These are phyloP conservation scores for Proterorhinus semilunaris DNA, from an alignment of 2,113 vertebrate species.

Conservation along the genomic window DNA sequence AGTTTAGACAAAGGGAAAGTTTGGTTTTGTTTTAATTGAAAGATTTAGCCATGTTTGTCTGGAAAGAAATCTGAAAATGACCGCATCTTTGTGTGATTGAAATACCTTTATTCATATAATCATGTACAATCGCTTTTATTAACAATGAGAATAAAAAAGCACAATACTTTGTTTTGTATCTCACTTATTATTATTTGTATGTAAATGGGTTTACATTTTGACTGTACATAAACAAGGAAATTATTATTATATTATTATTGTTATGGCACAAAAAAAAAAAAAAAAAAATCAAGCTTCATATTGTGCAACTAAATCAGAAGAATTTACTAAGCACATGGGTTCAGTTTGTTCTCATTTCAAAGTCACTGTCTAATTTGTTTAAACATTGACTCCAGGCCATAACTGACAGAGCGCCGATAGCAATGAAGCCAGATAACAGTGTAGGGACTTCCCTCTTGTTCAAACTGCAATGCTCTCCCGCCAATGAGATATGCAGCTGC, in stretches of 20 bases:
- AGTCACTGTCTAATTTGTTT: background rate
- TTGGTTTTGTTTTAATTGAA: background rate
- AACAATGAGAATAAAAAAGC: background rate
- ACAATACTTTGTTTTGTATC: background rate
- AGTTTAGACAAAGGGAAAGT: background rate
- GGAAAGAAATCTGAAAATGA: too few species aligned
- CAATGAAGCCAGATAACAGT: background rate
- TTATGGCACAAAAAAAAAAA: too few species aligned
- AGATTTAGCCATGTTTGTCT: background rate
- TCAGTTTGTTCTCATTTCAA: background rate
- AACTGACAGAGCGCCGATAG: constrained; percentile 1
- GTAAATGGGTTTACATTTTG: background rate
- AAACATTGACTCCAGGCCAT: background rate
- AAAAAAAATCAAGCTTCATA: too few species aligned
- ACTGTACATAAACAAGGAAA: background rate
- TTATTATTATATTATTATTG: too few species aligned
- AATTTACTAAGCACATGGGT: background rate
- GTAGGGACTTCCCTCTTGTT: constrained; percentile 38
- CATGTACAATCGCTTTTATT: too few species aligned
- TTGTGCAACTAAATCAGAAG: background rate
- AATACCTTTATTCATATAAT: background rate
- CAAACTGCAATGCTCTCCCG: constrained; percentile 31
- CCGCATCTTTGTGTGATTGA: background rate
- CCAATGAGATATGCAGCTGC: constrained; percentile 55
- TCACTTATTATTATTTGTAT: background rate